Evolutionary conservation across 2,113 vertebrate genomes (phyloP).

Genomic region (Riparia riparia): DNA sequence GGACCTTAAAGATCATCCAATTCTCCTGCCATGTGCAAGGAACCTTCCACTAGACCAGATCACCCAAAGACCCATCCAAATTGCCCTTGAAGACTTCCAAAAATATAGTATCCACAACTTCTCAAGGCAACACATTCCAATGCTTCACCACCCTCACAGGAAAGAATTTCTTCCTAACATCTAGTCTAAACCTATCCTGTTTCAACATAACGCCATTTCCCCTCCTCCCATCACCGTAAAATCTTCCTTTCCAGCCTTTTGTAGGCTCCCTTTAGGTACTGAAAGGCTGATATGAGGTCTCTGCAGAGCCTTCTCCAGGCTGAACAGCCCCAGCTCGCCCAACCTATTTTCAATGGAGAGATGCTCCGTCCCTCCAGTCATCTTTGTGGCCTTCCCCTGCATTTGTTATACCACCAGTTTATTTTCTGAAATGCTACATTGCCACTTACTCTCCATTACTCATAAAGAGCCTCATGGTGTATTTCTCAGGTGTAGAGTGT

Average conservation of each 20-base stretch:
- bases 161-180: not conserved
- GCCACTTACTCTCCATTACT: not conserved
- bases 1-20: not conserved
- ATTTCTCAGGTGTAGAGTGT: not conserved
- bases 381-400: not conserved
- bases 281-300: not conserved
- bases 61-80: not conserved
- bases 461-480: not conserved
- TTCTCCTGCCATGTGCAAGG: not conserved
- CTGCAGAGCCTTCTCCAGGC: not conserved
- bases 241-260: not conserved
- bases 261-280: not conserved
- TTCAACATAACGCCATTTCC: not conserved
- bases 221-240: not conserved
- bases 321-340: not conserved
- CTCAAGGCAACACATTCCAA: not conserved
- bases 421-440: not conserved
- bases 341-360: not conserved
- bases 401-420: not conserved
- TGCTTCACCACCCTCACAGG: not conserved
- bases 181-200: not conserved
- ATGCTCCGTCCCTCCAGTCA: not conserved
- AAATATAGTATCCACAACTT: not conserved
- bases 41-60: not conserved
- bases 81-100: not conserved